A percentile compares a stretch with the other conserved stretches of the same genome.
phyloP scores from a whole-genome alignment of 2,797 vertebrate genomes.

The Enoplosus armatus region DNA sequence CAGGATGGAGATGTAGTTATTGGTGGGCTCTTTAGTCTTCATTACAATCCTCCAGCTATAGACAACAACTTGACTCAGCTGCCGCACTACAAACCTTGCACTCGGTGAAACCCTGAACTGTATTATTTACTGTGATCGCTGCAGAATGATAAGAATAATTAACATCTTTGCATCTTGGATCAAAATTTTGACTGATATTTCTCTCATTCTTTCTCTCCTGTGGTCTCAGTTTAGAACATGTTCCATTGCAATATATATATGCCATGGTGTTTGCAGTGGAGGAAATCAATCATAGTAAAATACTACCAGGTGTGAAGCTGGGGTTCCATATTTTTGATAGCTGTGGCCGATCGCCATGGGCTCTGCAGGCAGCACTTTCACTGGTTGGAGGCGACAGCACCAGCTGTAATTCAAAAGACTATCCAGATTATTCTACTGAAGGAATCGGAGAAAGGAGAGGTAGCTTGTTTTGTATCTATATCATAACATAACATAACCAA shows the following conservation, averaged over 20 bases:
- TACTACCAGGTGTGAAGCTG: conserved; percentile 76
- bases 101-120: conserved; percentile 69
- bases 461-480: too few species aligned
- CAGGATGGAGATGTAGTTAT: conserved; percentile 84
- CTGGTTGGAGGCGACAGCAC: conserved; percentile 67
- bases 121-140: neutral
- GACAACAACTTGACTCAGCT: conserved; percentile 67
- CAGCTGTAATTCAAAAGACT: conserved; percentile 54
- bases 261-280: conserved; percentile 84
- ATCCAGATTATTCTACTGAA: neutral
- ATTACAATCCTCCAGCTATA: conserved; percentile 59
- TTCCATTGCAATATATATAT: conserved; percentile 78
- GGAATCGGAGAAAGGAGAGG: conserved; percentile 27
- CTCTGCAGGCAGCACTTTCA: conserved; percentile 64
- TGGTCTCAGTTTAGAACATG: conserved; percentile 80
- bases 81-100: conserved; percentile 72
- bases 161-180: neutral
- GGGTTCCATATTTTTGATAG: conserved; percentile 77
- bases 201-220: conserved; percentile 24
- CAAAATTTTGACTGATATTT: conserved; percentile 4
- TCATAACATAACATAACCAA: too few species aligned
- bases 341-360: conserved; percentile 69
- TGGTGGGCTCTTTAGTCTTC: conserved; percentile 81
- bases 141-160: neutral
- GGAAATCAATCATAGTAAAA: conserved; percentile 76